Base-by-base conservation (phyloP, 2,113 vertebrate species). In the Colistium nudipinnis region DNA sequence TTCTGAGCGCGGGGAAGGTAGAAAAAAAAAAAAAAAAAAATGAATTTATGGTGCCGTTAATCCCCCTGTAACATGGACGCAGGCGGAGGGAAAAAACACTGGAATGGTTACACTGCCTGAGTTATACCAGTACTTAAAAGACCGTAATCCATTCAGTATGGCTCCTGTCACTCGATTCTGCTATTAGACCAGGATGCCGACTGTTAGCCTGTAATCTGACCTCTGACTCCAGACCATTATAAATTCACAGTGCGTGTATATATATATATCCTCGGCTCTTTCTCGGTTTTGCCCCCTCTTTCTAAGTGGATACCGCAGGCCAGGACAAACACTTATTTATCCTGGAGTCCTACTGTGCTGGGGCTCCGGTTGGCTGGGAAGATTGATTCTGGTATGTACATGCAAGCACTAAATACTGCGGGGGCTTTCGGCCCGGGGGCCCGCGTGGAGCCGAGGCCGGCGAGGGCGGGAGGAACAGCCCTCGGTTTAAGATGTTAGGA, bases 41-140 rank as follows among this genome's bases (percentile, higher is more conserved):
- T 64, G 53, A 86, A 93, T 93, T 93, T 92, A 93, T 88, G 88
- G 82, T 54, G 87, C 87, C 57, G 89, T 90, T 92, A 91, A 90
- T 84, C 78, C 85, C 81, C 74, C 79, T 66, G 76, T 83, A 85
- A 88, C 89, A 80, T 78, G 81, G 72, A 82, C 22, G 76, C 73
- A 65, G 77, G 83, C 78, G 66, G 74, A 61, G 73, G 60, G 56
- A 70, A 79, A 77, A 78, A 78, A 62, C 76, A 70, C 81, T 80
- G 82, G 78, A 86, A 82, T 81, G 63, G 81, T 87, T 90, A 89
- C 84, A 81, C 79, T 61, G 73, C 55, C 69, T 73, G 81, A 89
- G 83, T 89, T 89, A 79, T 84, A 80, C 80, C 54, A 76, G 80
- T 56, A 63, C 83, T 85, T 84, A 80, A 88, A 84, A 83, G 62